Base-by-base conservation (phyloP, 2,113 vertebrate genomes). In the Marmota monax region DNA sequence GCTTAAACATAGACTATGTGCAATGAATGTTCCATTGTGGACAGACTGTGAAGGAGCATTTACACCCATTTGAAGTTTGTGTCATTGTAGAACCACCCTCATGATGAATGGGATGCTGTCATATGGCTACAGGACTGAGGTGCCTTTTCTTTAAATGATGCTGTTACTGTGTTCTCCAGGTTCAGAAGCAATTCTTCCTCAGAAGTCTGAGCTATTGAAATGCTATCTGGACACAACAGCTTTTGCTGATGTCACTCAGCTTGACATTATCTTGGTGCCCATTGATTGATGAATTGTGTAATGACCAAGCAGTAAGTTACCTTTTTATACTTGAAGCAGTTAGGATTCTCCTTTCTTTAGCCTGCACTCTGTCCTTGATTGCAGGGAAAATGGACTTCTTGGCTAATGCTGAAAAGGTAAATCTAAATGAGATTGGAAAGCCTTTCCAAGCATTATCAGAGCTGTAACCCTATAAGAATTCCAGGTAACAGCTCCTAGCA, bases 1-100 rank as follows among this genome's bases (percentile, higher is more conserved):
- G 39, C n/a, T 37, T 4, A n/a, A 37, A 37, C 3, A 1, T 0
- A 65, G 22, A n/a, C 48, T 23, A 9, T 0, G 5, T 48, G 29
- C 29, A 16, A 5, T 1, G 27, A 67, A 45, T 7, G 61, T 34
- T 45, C 58, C 34, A 4, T 67, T 0, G 17, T 65, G 56, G 74
- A 42, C 42, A 27, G 74, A 37, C 7, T 34, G 1, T 18, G 53
- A 34, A 72, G 2, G 32, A 67, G 69, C 22, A 4, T 22, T 65
- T 53, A 45, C 34, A 22, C 9, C 27, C 69, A 13, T 18, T 10
- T 27, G 29, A 29, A 17, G 58, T 14, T 48, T 37, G 79, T 67
- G 84, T 82, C 94, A 83, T 70, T 94, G 79, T 13, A 39, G 42
- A 78, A 4, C 16, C 22, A 13, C 37, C 51, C 51, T 32, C 42